Evolutionary conservation across 2,888 invertebrate genomes (phyloP).

Genomic region (Tortrix viridana): DNA sequence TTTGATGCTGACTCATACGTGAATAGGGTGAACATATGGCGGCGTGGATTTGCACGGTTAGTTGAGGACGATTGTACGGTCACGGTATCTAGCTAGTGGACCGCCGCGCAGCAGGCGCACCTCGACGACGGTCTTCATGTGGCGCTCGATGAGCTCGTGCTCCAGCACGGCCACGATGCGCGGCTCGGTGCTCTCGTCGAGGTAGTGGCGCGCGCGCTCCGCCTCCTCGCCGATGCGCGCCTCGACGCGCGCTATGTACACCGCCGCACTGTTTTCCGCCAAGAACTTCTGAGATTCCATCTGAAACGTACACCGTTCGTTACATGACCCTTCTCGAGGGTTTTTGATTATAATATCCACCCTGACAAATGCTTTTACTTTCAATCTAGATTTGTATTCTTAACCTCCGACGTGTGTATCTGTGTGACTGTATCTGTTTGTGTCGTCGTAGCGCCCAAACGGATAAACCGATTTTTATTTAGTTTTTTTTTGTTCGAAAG

Average conservation of each 20-base stretch:
- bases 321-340: not conserved
- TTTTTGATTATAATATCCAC: not conserved
- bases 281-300: slow-evolving; percentile 99
- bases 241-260: slow-evolving; percentile 99
- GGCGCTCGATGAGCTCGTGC: slow-evolving; percentile 98
- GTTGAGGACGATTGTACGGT: not conserved
- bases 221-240: slow-evolving; percentile 98
- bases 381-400: too few species aligned
- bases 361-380: too few species aligned
- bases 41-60: not conserved
- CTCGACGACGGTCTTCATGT: slow-evolving; percentile 93
- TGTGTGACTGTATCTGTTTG: too few species aligned
- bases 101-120: slow-evolving; percentile 53
- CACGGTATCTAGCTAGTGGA: too few species aligned
- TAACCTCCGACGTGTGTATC: too few species aligned
- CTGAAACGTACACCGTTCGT: slow-evolving; percentile 57
- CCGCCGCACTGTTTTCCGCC: slow-evolving; percentile 98
- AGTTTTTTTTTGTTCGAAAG: too few species aligned
- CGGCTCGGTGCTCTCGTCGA: slow-evolving; percentile 98
- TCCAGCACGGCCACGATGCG: slow-evolving; percentile 98
- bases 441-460: too few species aligned
- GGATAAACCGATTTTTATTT: too few species aligned
- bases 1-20: too few species aligned
- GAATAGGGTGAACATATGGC: too few species aligned
- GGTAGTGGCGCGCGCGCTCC: slow-evolving; percentile 97